A percentile compares a stretch with the other conserved stretches of the same genome.
These are phyloP conservation scores for Cyclina sinensis DNA, from an alignment of 1,140 invertebrate species.

Conservation along the genomic window DNA sequence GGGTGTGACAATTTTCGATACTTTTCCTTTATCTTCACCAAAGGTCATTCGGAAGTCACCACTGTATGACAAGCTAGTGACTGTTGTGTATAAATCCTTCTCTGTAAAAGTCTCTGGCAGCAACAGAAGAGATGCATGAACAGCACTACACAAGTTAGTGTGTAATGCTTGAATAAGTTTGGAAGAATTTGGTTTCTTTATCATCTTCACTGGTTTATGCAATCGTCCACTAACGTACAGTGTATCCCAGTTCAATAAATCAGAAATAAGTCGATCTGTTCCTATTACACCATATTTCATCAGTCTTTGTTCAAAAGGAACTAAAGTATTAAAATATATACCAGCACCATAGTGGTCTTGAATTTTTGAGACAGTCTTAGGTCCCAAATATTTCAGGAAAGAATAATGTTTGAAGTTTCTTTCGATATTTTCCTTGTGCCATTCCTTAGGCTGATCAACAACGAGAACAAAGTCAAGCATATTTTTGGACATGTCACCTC, in stretches of 20 bases:
- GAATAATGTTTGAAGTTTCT: constrained; percentile 97
- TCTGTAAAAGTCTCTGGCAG: constrained; percentile 96
- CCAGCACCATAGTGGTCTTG: constrained; percentile 95
- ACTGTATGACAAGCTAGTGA: constrained; percentile 96
- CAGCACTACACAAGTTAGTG: constrained; percentile 94
- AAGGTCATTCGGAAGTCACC: constrained; percentile 98
- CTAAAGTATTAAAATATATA: constrained; percentile 98
- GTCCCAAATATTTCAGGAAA: constrained; percentile 91
- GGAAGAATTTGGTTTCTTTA: constrained; percentile 74
- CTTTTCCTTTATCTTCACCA: constrained; percentile 98
- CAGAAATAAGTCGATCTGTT: constrained; percentile 93
- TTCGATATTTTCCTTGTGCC: constrained; percentile 95
- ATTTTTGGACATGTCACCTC: constrained; percentile 86
- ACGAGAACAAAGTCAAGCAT: constrained; percentile 98
- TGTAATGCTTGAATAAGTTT: constrained; percentile 87
- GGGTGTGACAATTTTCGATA: constrained; percentile 95
- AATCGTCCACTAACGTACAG: constrained; percentile 97
- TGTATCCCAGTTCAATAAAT: constrained; percentile 97
- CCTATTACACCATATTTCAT: constrained; percentile 99
- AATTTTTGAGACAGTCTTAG: constrained; percentile 90
- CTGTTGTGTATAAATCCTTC: constrained; percentile 94
- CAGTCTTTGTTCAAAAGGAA: constrained; percentile 91
- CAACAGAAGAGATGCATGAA: constrained; percentile 94
- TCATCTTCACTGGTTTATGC: constrained; percentile 95
- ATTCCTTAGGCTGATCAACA: constrained; percentile 93